These are phyloP conservation scores for Verasper variegatus DNA, from an alignment of 2,113 vertebrate genomes.

Conservation along the genomic window DNA sequence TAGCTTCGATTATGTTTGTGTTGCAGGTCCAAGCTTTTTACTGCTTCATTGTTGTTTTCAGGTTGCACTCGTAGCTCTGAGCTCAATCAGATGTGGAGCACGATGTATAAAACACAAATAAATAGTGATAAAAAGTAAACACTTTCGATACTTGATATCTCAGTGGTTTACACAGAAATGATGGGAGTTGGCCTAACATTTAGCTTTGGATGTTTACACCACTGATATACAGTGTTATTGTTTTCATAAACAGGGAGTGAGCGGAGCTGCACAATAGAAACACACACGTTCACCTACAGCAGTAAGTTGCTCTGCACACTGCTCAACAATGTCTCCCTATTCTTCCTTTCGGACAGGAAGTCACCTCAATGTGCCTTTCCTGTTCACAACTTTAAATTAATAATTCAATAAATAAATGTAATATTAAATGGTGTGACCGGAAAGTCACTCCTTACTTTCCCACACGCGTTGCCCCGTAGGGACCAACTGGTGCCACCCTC, in stretches of 20 bases:
- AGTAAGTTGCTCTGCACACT: conserved; percentile 27
- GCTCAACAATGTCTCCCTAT: conserved; percentile 71
- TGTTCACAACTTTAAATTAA: conserved; percentile 74
- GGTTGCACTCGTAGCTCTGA: conserved; percentile 7
- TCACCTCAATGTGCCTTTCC: conserved; percentile 80
- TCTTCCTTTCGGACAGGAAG: conserved; percentile 78
- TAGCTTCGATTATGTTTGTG: conserved; percentile 67
- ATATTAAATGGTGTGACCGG: conserved; percentile 85
- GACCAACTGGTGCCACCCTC: conserved; percentile 24
- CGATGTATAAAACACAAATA: conserved; percentile 55
- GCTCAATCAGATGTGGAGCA: conserved; percentile 22
- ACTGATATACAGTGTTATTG: conserved; percentile 57
- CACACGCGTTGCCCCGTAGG: conserved; percentile 53
- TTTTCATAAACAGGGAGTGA: conserved; percentile 63
- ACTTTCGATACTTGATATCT: conserved; percentile 54
- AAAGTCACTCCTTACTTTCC: conserved; percentile 75
- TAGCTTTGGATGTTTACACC: conserved; percentile 64
- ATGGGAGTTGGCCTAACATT: conserved; percentile 55
- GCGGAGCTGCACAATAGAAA: conserved; percentile 53
- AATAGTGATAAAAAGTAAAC: conserved; percentile 56
- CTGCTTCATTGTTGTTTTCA: conserved; percentile 46
- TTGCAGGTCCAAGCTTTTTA: conserved; percentile 36
- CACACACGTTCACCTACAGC: conserved; percentile 55
- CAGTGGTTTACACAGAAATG: conserved; percentile 46
- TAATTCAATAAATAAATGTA: conserved; percentile 84